Base-by-base conservation (phyloP, 2,113 vertebrate species). In the Carassius auratus region DNA sequence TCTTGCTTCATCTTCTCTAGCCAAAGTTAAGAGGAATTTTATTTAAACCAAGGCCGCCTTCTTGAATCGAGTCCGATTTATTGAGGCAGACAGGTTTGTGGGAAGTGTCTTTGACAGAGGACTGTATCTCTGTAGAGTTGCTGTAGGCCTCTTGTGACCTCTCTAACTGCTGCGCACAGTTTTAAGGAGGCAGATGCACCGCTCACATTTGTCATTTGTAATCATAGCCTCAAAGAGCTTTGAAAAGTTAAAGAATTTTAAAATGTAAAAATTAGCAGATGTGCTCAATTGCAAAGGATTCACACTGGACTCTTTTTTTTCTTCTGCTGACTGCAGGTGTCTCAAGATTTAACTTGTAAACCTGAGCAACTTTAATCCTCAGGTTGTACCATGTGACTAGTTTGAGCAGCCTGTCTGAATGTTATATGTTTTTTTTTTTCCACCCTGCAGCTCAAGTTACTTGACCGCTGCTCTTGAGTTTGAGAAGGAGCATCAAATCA, bases 401-500 rank as follows among this genome's bases (percentile, higher is more conserved):
- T 68, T 36, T 68, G 36, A 38, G 14, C 15, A 8, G 30, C 64
- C 8, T 71, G 8, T 68, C 14, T 36, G 9, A 19, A 19, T 36
- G 6, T 68, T 36, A 19, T 68, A 15, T 52, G 5, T 36, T 36
- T n/a, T n/a, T 38, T 36, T 59, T 61, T 74, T 13, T 5, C 5
- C 42, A 33, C 14, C 73, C 55, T 62, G 59, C 45, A 99, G 98
- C 91, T 99, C 98, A 64, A 99, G 98, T 90, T 99, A 99, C 59
- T 99, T 97, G 5, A 94, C 96, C 0, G 95, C 95, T 87, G 98
- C 98, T 2, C 91, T 99, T 85, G 96, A 98, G 87, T 99, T 98
- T 92, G 98, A 99, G 93, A 94, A 92, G 21, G 93, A 95, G 87
- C 96, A 99, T 93, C 94, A 95, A 86, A 93, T 99, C 87, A 96